phyloP scores from a whole-genome alignment of 2,113 vertebrate genomes.

The Calyptomena viridis region DNA sequence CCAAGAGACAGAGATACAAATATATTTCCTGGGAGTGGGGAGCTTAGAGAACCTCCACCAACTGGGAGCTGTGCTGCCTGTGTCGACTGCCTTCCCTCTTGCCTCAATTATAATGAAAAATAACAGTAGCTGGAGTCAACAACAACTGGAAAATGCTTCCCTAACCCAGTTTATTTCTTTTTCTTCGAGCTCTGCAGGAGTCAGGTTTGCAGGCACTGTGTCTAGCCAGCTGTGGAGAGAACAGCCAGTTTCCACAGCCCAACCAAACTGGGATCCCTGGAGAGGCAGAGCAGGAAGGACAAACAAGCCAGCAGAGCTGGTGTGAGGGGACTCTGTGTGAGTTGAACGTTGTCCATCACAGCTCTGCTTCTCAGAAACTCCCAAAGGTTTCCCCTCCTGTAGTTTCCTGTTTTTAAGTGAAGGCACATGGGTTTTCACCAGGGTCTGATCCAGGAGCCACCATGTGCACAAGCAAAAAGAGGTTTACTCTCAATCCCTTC shows the following conservation, averaged over 20 bases:
- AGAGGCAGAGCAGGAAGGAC: constrained; percentile 24
- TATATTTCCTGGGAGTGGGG: neutral
- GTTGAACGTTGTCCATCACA: neutral
- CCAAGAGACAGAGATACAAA: neutral
- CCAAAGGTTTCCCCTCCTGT: neutral
- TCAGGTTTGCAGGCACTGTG: neutral
- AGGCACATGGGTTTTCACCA: neutral
- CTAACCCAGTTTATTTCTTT: neutral
- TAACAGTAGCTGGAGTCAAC: neutral
- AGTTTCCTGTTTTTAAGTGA: constrained; percentile 28
- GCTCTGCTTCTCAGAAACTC: constrained; percentile 1
- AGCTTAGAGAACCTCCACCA: neutral
- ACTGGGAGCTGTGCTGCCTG: neutral
- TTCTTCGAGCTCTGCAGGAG: neutral
- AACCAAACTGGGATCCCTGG: neutral
- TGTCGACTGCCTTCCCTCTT: neutral
- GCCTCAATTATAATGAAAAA: neutral
- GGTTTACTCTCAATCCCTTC: neutral
- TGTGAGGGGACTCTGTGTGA: neutral
- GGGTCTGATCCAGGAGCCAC: neutral
- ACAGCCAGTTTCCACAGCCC: neutral
- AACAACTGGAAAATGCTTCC: neutral
- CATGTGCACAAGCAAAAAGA: neutral
- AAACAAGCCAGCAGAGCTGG: neutral
- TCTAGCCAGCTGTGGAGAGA: constrained; percentile 9